These are phyloP conservation scores for Ammodytes marinus DNA, from an alignment of 2,113 vertebrate species.

Conservation along the genomic window DNA sequence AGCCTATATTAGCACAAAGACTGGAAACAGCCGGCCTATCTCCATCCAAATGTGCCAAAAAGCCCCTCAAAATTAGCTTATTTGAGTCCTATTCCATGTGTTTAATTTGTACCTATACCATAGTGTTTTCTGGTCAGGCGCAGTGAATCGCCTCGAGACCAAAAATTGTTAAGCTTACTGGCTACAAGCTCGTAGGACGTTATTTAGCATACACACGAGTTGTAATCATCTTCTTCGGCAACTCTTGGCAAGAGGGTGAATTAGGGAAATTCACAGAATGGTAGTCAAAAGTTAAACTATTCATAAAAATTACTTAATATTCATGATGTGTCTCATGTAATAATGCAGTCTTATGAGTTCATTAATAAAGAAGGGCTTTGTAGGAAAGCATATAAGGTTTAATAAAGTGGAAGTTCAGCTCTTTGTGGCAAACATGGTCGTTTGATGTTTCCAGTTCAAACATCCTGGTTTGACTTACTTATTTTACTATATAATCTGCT, in stretches of 20 bases:
- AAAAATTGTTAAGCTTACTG: background rate
- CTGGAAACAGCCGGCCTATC: background rate
- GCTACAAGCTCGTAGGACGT: background rate
- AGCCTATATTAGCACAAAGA: background rate
- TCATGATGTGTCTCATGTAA: background rate
- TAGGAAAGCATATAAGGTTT: background rate
- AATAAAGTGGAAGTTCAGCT: background rate
- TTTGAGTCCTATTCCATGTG: background rate
- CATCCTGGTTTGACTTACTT: background rate
- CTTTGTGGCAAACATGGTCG: background rate
- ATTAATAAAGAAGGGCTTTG: constrained; percentile 3
- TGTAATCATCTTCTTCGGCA: background rate
- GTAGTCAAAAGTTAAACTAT: background rate
- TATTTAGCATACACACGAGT: background rate
- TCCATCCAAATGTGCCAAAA: background rate
- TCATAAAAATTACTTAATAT: background rate
- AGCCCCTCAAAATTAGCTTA: background rate
- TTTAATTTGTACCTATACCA: background rate
- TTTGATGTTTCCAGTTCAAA: constrained; percentile 3
- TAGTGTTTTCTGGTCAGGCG: background rate
- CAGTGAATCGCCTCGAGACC: background rate
- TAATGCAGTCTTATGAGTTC: background rate
- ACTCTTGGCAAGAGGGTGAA: background rate
- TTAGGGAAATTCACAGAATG: background rate
- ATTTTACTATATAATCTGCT: background rate